Percentiles rank a stretch among this genome's conserved stretches.
Evolutionary conservation across 2,113 vertebrate genomes (phyloP).

Genomic region (Gadus chalcogrammus): DNA sequence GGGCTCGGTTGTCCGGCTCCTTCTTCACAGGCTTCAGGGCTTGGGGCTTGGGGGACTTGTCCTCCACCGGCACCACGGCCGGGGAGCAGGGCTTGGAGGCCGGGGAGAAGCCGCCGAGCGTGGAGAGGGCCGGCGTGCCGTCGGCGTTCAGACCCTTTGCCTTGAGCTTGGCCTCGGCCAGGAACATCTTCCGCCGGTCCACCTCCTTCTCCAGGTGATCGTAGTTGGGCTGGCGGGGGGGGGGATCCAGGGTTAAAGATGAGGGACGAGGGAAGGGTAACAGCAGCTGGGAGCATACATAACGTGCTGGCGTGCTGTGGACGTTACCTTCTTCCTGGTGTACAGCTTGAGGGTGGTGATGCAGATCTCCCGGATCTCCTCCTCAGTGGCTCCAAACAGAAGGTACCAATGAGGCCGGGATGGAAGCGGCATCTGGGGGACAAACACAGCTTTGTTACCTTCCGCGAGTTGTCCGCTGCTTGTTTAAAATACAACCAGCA

Average conservation of each 20-base stretch:
- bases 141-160: constrained; percentile 96
- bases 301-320: not conserved
- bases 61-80: constrained; percentile 84
- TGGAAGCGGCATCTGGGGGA: constrained; percentile 85
- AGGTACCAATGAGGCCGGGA: constrained; percentile 92
- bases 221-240: constrained; percentile 87
- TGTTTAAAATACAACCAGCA: not conserved
- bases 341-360: constrained; percentile 91
- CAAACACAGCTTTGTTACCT: not conserved
- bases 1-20: constrained; percentile 85
- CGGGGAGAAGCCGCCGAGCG: constrained; percentile 92
- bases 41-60: constrained; percentile 84
- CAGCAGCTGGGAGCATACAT: not conserved
- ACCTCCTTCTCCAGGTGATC: constrained; percentile 96
- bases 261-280: not conserved
- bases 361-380: constrained; percentile 94
- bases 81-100: constrained; percentile 94
- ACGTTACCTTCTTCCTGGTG: constrained; percentile 87
- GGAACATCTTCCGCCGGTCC: constrained; percentile 89
- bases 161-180: constrained; percentile 95
- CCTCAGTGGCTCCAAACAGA: constrained; percentile 90
- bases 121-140: constrained; percentile 91
- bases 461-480: not conserved
- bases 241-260: not conserved
- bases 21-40: constrained; percentile 85